A percentile compares a stretch with the other conserved stretches of the same genome.
These are phyloP conservation scores for Leptinotarsa tumamoca DNA, from an alignment of 2,888 invertebrate genomes.

Conservation along the genomic window DNA sequence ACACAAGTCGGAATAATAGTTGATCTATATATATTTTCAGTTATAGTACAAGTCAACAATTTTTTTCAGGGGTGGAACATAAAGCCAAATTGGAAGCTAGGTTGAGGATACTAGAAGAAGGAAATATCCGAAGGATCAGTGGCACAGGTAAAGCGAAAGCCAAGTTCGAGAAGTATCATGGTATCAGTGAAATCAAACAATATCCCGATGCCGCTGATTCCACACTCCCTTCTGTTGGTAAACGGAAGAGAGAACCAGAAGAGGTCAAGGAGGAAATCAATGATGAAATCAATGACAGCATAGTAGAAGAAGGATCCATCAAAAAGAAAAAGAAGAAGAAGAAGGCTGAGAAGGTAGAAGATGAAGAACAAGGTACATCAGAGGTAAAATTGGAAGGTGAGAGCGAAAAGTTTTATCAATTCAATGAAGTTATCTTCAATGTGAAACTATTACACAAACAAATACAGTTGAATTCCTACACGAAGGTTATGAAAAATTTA, in stretches of 20 bases:
- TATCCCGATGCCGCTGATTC: slow-evolving; percentile 84
- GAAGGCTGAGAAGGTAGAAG: slow-evolving; percentile 43
- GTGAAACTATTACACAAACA: no score
- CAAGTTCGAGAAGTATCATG: slow-evolving; percentile 94
- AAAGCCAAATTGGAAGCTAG: slow-evolving; percentile 88
- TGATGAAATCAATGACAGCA: slow-evolving; percentile 42
- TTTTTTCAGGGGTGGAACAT: slow-evolving; percentile 74
- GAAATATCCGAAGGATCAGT: slow-evolving; percentile 83
- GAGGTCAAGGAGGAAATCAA: slow-evolving; percentile 54
- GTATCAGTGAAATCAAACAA: slow-evolving; percentile 84
- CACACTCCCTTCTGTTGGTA: slow-evolving; percentile 75
- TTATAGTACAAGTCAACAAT: no score
- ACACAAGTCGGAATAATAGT: no score
- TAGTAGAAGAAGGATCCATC: slow-evolving; percentile 16
- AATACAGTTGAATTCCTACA: no score
- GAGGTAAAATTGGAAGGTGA: slow-evolving; percentile 38
- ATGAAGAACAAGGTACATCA: slow-evolving; percentile 47
- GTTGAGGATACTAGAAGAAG: slow-evolving; percentile 85
- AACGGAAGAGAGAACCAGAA: slow-evolving; percentile 71
- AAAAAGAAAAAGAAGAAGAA: slow-evolving; percentile 40
- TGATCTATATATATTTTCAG: no score
- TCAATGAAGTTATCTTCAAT: no score
- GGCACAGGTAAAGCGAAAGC: slow-evolving; percentile 91
- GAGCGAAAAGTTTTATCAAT: neutral
- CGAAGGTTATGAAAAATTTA: no score